Evolutionary conservation across 1,140 invertebrate species (phyloP), one percentile per base, ranked within the genome.

Genomic region (Leptinotarsa undecemlineata): DNA sequence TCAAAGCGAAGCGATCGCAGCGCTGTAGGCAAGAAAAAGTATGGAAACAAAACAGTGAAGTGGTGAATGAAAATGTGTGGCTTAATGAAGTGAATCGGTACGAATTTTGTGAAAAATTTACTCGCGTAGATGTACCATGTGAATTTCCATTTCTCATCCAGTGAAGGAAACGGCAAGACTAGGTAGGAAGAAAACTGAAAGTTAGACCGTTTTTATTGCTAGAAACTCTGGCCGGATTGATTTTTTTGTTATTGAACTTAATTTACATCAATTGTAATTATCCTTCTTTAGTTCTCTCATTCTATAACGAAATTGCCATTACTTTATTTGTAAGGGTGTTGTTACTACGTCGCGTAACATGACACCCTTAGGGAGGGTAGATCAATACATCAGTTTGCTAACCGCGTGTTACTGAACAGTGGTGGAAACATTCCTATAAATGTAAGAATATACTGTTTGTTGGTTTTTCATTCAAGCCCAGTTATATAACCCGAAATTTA

Each of bases 341-440:
- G 63, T 42, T 42, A 42, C 33, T 42, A 42, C 14, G 26, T 64
- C 20, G 63, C 26, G 63, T 33, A 64, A 64, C 20, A 4, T 14
- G 4, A 64, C 63, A 64, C 63, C 63, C 63, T 64, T 33, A 64
- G 26, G 33, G 26, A 64, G 63, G 21, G 63, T 15, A 64, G 63
- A 64, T 64, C 63, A 64, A 64, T 64, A 64, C 63, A 64, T 64
- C 17, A 21, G 63, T 64, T 64, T 57, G 51, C 8, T 57, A 57
- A 57, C 51, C n/a, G 51, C 51, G n/a, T 57, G 51, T 57, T 17
- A n/a, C 4, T 15, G 51, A 19, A 57, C 51, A 57, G 51, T 57
- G 17, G n/a, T 15, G 14, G 33, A 42, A 42, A 42, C 33, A 42
- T 42, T 42, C 2, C 33, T 42, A 11, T 42, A 11, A 42, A 42